Evolutionary conservation across 2,888 invertebrate genomes (phyloP).

Genomic region (Aricia artaxerxes): DNA sequence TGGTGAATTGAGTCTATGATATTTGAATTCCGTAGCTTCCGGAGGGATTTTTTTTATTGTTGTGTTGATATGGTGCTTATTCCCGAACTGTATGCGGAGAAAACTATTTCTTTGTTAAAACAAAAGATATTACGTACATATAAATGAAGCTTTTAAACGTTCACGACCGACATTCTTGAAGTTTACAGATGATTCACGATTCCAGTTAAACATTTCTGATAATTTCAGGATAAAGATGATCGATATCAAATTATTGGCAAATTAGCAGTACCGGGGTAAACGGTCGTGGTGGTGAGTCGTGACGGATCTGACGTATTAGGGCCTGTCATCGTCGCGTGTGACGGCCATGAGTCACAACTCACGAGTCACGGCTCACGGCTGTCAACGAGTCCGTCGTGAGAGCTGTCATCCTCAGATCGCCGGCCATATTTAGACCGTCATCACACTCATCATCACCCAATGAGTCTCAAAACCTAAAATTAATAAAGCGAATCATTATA

Average conservation of each 20-base stretch:
- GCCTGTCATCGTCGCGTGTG: not conserved
- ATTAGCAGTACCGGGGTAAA: not conserved
- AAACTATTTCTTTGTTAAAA: not conserved
- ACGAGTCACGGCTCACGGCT: not conserved
- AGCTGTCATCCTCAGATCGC: constrained; percentile 5
- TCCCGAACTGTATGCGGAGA: not conserved
- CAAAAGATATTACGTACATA: too few relatives aligned
- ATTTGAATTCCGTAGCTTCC: constrained; percentile 1
- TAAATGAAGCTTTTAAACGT: too few relatives aligned
- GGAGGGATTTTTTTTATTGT: not conserved
- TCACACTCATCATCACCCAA: not conserved
- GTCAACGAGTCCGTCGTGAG: not conserved
- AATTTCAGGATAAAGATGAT: not conserved
- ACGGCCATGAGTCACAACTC: constrained; percentile 1
- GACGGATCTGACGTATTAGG: constrained; percentile 12
- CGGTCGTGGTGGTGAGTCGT: not conserved
- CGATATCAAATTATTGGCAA: not conserved
- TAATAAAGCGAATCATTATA: not conserved
- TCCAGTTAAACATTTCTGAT: not conserved
- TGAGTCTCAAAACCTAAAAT: not conserved
- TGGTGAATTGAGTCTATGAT: constrained; percentile 14
- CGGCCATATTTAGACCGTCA: not conserved
- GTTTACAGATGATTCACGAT: not conserved
- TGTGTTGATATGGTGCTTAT: not conserved
- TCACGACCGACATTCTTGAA: too few relatives aligned